A percentile compares a stretch with the other conserved stretches of the same genome.
phyloP scores from a whole-genome alignment of 2,888 invertebrate genomes.

The Clistopyga incitator region DNA sequence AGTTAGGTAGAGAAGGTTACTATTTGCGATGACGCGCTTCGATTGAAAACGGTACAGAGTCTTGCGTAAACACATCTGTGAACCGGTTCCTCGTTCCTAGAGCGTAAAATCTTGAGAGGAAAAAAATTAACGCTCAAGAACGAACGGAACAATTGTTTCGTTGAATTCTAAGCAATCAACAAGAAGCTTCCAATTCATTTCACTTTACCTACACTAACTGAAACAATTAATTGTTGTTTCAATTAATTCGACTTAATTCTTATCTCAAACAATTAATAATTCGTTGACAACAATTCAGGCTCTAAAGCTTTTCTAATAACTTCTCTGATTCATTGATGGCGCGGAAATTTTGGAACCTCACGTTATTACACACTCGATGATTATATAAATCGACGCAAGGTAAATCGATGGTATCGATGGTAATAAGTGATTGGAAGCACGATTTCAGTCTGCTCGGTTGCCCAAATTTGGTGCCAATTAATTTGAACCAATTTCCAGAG shows the following conservation, averaged over 20 bases:
- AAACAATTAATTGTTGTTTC: neutral
- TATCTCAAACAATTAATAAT: too few relatives aligned
- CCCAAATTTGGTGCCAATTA: neutral
- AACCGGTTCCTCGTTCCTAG: constrained; percentile 22
- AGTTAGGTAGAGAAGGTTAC: constrained; percentile 69
- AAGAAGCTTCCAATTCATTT: neutral
- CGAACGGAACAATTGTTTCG: neutral
- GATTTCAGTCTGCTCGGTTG: too few relatives aligned
- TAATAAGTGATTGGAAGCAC: too few relatives aligned
- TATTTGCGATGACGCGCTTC: constrained; percentile 77
- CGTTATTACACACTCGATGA: too few relatives aligned
- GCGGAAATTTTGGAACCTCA: too few relatives aligned
- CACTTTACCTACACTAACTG: neutral
- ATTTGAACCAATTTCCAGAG: constrained; percentile 14
- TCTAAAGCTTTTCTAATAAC: too few relatives aligned
- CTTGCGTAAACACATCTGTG: constrained; percentile 11
- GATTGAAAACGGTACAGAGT: constrained; percentile 72
- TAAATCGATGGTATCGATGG: too few relatives aligned
- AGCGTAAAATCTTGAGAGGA: neutral
- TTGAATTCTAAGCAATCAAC: neutral
- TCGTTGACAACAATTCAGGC: too few relatives aligned
- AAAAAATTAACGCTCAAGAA: neutral
- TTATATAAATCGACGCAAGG: too few relatives aligned
- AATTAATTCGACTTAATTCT: too few relatives aligned
- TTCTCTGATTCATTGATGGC: too few relatives aligned